Conservation (phyloP, 2,113 vertebrate species). For the Pholis gunnellus region DNA sequence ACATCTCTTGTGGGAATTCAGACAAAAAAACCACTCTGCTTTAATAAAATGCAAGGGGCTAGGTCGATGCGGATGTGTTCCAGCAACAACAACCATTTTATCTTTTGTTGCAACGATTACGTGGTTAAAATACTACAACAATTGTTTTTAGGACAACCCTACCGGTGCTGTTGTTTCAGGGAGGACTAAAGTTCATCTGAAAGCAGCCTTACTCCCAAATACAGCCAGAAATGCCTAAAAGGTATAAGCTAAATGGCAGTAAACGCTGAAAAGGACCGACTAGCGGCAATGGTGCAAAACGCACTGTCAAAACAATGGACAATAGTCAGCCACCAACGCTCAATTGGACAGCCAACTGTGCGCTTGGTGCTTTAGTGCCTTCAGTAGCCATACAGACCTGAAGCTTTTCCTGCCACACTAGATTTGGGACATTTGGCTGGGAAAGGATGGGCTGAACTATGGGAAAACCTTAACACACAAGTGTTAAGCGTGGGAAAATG, state of each 20-base stretch:
- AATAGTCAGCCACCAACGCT: background rate
- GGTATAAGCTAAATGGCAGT: background rate
- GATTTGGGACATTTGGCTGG: slow-evolving; percentile 52
- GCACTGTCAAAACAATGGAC: background rate
- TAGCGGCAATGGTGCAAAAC: background rate
- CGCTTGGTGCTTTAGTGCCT: background rate
- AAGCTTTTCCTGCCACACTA: slow-evolving; percentile 41
- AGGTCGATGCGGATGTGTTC: background rate
- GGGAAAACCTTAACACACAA: slow-evolving; percentile 64
- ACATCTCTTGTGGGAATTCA: background rate
- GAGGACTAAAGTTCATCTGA: background rate
- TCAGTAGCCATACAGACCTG: slow-evolving; percentile 17
- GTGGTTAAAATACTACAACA: background rate
- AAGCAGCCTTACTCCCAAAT: background rate
- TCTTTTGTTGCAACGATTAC: background rate
- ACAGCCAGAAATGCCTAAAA: background rate
- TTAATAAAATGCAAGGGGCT: background rate
- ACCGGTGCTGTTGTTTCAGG: background rate
- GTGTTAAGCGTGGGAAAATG: slow-evolving; percentile 65
- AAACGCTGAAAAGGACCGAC: background rate
- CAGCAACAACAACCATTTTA: background rate
- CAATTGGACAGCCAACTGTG: slow-evolving; percentile 8
- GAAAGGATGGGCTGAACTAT: slow-evolving; percentile 55
- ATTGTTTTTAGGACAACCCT: background rate
- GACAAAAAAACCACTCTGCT: background rate